Evolutionary conservation across 2,888 invertebrate species (phyloP).

Genomic region (Acleris holmiana): DNA sequence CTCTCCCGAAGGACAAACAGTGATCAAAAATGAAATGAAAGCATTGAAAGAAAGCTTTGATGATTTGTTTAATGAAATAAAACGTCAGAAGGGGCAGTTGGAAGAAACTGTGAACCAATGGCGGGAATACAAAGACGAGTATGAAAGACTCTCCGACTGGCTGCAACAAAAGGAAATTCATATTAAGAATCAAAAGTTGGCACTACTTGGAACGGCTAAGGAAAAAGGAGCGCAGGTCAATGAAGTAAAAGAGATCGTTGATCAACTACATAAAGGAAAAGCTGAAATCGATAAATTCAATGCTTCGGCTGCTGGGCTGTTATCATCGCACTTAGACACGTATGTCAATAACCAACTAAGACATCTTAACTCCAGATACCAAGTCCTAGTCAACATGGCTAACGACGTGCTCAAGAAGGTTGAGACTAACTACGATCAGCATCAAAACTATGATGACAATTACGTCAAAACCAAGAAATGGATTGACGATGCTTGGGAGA

Average conservation of each 20-base stretch:
- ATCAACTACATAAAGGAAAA: constrained; percentile 90
- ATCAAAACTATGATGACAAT: constrained; percentile 91
- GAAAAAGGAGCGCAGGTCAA: constrained; percentile 94
- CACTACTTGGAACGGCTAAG: constrained; percentile 89
- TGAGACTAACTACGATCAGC: constrained; percentile 94
- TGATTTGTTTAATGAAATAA: constrained; percentile 92
- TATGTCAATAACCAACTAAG: constrained; percentile 94
- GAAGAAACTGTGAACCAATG: constrained; percentile 93
- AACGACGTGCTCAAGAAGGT: constrained; percentile 96
- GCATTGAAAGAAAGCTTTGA: constrained; percentile 94
- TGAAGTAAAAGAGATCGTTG: constrained; percentile 91
- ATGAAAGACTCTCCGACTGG: constrained; percentile 96
- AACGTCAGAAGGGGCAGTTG: constrained; percentile 92
- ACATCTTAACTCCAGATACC: constrained; percentile 94
- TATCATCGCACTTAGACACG: constrained; percentile 93
- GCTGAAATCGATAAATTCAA: constrained; percentile 93
- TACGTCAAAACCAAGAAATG: constrained; percentile 90
- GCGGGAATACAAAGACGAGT: constrained; percentile 96
- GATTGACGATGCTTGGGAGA: constrained; percentile 94
- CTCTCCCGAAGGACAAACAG: constrained; percentile 90
- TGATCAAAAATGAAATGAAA: constrained; percentile 93
- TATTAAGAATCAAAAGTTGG: constrained; percentile 94
- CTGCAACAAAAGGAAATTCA: constrained; percentile 95
- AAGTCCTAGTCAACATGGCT: constrained; percentile 94
- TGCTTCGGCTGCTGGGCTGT: constrained; percentile 88